Evolutionary conservation across 2,797 vertebrate species (phyloP).

Genomic region (Lithobates pipiens): DNA sequence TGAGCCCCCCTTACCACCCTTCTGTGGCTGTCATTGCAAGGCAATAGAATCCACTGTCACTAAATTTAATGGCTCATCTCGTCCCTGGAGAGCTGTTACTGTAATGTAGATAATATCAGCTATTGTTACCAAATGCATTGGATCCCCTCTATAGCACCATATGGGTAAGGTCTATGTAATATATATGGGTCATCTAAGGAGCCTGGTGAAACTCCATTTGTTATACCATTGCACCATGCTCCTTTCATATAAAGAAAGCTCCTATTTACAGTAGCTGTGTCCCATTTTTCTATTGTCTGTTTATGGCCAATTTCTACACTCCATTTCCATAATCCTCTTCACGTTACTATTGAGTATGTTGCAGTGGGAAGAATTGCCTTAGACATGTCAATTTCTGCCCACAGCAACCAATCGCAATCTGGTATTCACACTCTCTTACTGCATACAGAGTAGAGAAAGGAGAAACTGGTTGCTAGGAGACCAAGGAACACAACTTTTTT

Average conservation of each 20-base stretch:
- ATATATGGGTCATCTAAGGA: neutral
- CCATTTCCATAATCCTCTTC: too few relatives aligned
- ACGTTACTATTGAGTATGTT: too few relatives aligned
- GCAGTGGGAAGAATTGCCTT: too few relatives aligned
- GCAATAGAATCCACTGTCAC: neutral
- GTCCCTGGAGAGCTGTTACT: conserved; percentile 2
- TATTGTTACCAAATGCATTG: neutral
- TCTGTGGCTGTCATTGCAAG: neutral
- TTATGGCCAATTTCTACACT: too few relatives aligned
- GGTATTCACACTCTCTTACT: too few relatives aligned
- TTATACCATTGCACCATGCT: neutral
- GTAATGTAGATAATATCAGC: neutral
- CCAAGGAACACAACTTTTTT: too few relatives aligned
- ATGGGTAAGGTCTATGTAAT: neutral
- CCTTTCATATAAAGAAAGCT: neutral
- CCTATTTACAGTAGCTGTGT: neutral
- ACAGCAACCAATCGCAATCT: too few relatives aligned
- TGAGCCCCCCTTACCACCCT: neutral
- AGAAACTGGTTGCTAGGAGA: too few relatives aligned
- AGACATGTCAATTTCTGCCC: too few relatives aligned
- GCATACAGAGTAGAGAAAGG: too few relatives aligned
- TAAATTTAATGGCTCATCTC: neutral
- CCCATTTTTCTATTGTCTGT: too few relatives aligned
- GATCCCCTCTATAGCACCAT: neutral
- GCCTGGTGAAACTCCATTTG: neutral